phyloP scores from a whole-genome alignment of 2,797 vertebrate species.

The Streptopelia turtur region DNA sequence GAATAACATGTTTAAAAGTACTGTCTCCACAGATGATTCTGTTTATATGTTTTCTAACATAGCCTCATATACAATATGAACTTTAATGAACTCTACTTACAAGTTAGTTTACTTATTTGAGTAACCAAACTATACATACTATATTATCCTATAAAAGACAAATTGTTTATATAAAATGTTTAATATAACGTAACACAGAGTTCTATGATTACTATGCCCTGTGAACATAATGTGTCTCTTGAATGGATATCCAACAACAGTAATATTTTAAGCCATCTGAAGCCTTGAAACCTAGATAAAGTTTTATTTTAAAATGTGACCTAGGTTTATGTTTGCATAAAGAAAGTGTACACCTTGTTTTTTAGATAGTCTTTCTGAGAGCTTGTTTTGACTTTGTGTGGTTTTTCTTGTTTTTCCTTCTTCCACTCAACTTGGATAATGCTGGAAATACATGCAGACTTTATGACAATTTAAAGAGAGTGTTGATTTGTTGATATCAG shows the following conservation, averaged over 20 bases:
- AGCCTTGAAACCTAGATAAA: constrained; percentile 7
- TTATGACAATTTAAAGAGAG: not conserved
- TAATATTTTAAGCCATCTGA: constrained; percentile 26
- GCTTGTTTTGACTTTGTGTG: not conserved
- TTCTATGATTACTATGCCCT: not conserved
- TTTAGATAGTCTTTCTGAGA: not conserved
- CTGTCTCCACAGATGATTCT: not conserved
- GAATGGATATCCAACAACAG: not conserved
- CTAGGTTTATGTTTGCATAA: constrained; percentile 2
- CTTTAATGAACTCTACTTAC: not conserved
- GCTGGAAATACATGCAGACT: not conserved
- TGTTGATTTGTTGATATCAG: not conserved
- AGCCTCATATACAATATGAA: not conserved
- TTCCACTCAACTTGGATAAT: not conserved
- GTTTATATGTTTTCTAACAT: not conserved
- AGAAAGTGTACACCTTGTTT: not conserved
- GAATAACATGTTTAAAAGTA: not conserved
- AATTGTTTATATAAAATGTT: not conserved
- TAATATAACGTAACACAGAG: rapidly evolving
- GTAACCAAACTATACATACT: not conserved
- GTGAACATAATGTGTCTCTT: not conserved
- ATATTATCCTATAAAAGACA: not conserved
- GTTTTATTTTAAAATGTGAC: not conserved
- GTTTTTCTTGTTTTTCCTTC: not conserved
- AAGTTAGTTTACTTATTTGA: not conserved